Percentiles rank a stretch among this genome's conserved stretches.
Evolutionary conservation across 2,888 invertebrate genomes (phyloP).

Genomic region (Philonicus albiceps): DNA sequence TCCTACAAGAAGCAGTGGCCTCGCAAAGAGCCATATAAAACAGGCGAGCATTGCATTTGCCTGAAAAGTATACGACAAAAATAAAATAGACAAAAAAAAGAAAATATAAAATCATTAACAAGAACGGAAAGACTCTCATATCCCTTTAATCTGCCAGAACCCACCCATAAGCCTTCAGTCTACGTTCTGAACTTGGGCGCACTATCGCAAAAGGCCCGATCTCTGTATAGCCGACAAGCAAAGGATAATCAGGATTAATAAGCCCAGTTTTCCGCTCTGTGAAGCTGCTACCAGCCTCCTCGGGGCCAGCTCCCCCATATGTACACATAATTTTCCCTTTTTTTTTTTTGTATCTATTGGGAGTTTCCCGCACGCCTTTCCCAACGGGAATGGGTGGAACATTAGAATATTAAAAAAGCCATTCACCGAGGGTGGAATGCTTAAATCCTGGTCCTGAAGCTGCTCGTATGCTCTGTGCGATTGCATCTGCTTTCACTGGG

Average conservation of each 20-base stretch:
- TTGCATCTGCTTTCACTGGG: not conserved
- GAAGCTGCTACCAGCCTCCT: not conserved
- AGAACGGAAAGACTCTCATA: not conserved
- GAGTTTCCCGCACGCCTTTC: not conserved
- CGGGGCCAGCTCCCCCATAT: constrained; percentile 10
- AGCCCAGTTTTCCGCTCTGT: constrained; percentile 18
- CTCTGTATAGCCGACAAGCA: not conserved
- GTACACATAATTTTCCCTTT: constrained; percentile 33
- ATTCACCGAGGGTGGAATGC: not conserved
- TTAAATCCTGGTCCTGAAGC: not conserved
- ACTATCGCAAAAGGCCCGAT: not conserved
- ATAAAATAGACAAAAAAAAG: not conserved
- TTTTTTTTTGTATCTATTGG: constrained; percentile 18
- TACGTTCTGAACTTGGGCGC: constrained; percentile 7
- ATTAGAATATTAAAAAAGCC: constrained; percentile 36
- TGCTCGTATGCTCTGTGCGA: not conserved
- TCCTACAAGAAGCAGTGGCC: not conserved
- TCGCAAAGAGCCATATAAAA: not conserved
- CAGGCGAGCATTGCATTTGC: not conserved
- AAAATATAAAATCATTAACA: not conserved
- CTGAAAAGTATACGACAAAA: not conserved
- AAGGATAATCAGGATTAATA: constrained; percentile 36
- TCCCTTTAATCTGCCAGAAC: not conserved
- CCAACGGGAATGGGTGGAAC: not conserved
- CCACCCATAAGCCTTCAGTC: not conserved